Evolutionary conservation across 2,888 invertebrate species (phyloP).

Genomic region (Pollenia angustigena): DNA sequence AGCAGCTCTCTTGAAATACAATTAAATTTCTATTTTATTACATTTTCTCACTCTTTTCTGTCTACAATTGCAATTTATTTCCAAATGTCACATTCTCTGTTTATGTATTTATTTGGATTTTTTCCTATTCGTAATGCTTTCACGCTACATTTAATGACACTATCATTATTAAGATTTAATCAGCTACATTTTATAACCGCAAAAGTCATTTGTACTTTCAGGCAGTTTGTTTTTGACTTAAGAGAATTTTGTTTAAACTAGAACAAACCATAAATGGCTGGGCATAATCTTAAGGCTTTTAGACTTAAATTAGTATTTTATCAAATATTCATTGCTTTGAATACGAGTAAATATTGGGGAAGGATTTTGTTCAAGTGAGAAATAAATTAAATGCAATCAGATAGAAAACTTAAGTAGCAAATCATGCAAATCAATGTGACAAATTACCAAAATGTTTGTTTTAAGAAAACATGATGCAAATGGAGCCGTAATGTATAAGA

Average conservation of each 20-base stretch:
- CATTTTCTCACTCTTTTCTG: background rate
- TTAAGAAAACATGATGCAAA: too few species aligned
- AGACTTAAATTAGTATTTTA: constrained; percentile 11
- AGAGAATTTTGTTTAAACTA: constrained; percentile 4
- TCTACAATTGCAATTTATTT: background rate
- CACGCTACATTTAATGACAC: constrained; percentile 58
- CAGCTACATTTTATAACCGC: constrained; percentile 53
- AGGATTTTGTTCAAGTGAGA: background rate
- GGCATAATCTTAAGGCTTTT: constrained; percentile 27
- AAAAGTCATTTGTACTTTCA: constrained; percentile 52
- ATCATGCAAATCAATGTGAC: constrained; percentile 30
- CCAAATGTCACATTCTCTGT: background rate
- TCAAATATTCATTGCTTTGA: constrained; percentile 12
- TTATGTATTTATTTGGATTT: constrained; percentile 7
- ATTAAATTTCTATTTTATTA: background rate
- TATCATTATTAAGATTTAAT: constrained; percentile 61
- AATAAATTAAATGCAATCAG: constrained; percentile 37
- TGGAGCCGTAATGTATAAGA: too few species aligned
- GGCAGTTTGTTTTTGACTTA: background rate
- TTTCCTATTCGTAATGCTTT: constrained; percentile 35
- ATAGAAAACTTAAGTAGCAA: constrained; percentile 4
- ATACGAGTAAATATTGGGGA: background rate
- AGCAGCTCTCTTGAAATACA: background rate
- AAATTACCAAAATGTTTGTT: background rate
- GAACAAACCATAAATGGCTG: constrained; percentile 32